Conservation (phyloP, 2,113 vertebrate genomes). For the Sceloporus undulatus region DNA sequence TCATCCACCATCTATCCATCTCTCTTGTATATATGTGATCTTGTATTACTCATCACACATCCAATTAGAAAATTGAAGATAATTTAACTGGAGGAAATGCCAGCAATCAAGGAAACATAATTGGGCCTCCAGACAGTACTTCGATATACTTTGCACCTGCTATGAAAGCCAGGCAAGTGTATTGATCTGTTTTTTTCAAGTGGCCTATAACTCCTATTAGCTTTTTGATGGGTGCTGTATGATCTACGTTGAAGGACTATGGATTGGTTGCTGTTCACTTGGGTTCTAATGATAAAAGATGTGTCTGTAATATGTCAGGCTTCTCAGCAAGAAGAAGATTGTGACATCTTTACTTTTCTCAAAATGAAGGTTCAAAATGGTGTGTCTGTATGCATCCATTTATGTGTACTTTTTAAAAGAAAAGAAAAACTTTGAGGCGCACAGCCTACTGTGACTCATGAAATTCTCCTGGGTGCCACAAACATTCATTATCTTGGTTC, state of each 20-base stretch:
- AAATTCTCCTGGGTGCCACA: neutral
- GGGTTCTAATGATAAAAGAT: neutral
- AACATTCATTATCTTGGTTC: neutral
- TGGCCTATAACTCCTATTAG: slow-evolving; percentile 66
- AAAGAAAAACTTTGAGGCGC: neutral
- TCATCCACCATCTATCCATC: neutral
- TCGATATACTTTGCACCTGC: neutral
- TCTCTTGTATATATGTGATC: slow-evolving; percentile 12
- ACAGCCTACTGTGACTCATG: neutral
- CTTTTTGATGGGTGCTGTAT: slow-evolving; percentile 13
- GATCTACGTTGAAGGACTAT: slow-evolving; percentile 44
- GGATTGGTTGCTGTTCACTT: slow-evolving; percentile 43
- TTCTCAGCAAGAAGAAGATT: neutral
- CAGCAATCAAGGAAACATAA: slow-evolving; percentile 57
- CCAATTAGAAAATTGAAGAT: slow-evolving; percentile 38
- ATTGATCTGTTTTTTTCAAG: slow-evolving; percentile 61
- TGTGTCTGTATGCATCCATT: neutral
- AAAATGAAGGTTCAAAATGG: neutral
- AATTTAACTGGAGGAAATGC: neutral
- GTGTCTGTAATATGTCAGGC: neutral
- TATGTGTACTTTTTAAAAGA: neutral
- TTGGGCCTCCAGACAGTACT: slow-evolving; percentile 57
- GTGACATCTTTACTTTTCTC: rapidly evolving
- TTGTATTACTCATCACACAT: slow-evolving; percentile 48
- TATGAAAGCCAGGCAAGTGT: slow-evolving; percentile 40